Percentiles rank a stretch among this genome's conserved stretches.
These are phyloP conservation scores for Orthosia cruda DNA, from an alignment of 2,888 invertebrate genomes.

Conservation along the genomic window DNA sequence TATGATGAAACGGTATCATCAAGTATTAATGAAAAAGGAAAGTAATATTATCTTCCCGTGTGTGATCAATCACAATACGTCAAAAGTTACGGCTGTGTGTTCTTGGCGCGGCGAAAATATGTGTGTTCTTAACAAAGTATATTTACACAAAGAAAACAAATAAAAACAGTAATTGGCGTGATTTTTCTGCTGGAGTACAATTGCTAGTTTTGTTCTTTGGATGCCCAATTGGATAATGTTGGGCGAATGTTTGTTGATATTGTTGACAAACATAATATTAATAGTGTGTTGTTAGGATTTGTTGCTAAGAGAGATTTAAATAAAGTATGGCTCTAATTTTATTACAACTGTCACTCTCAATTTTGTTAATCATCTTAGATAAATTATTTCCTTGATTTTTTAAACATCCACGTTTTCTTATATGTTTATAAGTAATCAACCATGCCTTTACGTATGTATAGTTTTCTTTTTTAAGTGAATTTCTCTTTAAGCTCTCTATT, in stretches of 20 bases:
- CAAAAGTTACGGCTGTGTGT: conserved; percentile 67
- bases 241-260: not conserved
- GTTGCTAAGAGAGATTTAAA: not conserved
- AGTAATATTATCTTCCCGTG: conserved; percentile 68
- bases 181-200: conserved; percentile 40
- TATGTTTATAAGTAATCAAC: too few relatives aligned
- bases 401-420: too few relatives aligned
- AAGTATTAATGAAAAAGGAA: conserved; percentile 71
- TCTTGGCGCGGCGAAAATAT: conserved; percentile 48
- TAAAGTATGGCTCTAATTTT: too few relatives aligned
- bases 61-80: conserved; percentile 77
- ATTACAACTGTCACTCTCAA: too few relatives aligned
- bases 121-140: conserved; percentile 59
- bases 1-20: conserved; percentile 55
- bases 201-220: conserved; percentile 36
- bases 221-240: conserved; percentile 13
- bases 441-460: too few relatives aligned
- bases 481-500: too few relatives aligned
- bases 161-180: conserved; percentile 51
- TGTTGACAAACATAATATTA: not conserved
- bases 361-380: too few relatives aligned
- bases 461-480: too few relatives aligned
- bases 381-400: too few relatives aligned
- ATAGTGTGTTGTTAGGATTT: not conserved
- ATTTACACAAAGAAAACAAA: conserved; percentile 56